Base-by-base conservation (phyloP, 2,888 invertebrate genomes). In the Drosophila cognata region DNA sequence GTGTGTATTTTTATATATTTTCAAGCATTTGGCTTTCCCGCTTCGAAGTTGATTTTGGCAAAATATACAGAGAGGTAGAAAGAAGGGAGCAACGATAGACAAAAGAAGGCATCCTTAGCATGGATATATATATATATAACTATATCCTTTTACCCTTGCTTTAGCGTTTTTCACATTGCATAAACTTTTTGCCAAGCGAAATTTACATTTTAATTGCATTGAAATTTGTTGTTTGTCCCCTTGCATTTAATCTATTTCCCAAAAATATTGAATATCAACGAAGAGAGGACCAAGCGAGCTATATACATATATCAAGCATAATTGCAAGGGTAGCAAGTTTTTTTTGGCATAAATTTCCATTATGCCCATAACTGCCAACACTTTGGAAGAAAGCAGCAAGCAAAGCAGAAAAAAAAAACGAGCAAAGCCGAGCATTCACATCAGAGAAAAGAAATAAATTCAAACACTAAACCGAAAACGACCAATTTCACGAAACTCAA, bases 151-250 rank as follows among this genome's bases (percentile, higher is more conserved):
- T 64, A 71, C 66, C 51, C 60, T 71, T 57, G 66, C 38, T 56
- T 66, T 52, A 25, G 67, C 63, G 18, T 33, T 50, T 28, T 50
- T 28, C 36, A 29, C 6, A 74, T 76, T 83, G 90, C 89, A 88
- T 81, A 83, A 88, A 83, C 75, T 83, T 75, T 78, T 29, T 35
- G 28, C 56, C 67, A 65, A 73, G 53, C 61, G 71, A 88, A 88
- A 91, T 89, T 91, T 89, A 80, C 90, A 89, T 91, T 90, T 88
- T 89, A 91, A 91, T 89, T 89, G 91, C 84, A 89, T 88, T 82
- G 84, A 89, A 88, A 91, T 84, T 88, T 90, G 87, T 84, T 80
- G 74, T 77, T 66, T 33, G 33, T 53, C 33, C 64, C 69, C 70
- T 62, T 69, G 84, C 71, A 72, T 79, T 83, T 88, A 79, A 86